phyloP scores from a whole-genome alignment of 1,140 invertebrate genomes.

The Aphis craccivora region DNA sequence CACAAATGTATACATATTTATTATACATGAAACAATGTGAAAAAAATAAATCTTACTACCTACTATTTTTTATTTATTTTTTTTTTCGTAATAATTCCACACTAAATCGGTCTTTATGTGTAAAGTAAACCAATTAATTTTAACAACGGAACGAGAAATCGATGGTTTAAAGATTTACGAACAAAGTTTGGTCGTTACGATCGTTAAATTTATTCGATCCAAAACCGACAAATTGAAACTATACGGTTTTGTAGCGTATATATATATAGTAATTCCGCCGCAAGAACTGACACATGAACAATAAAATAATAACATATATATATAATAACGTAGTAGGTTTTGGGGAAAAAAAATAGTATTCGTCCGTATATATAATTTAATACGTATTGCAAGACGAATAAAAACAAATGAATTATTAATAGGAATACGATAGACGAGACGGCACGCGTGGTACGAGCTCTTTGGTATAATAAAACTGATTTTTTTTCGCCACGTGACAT shows the following conservation, averaged over 20 bases:
- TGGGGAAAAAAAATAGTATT: not conserved
- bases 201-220: not conserved
- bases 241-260: not conserved
- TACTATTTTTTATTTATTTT: not conserved
- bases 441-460: not conserved
- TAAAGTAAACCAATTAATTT: constrained; percentile 42
- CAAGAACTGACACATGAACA: not conserved
- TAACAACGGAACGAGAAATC: constrained; percentile 2
- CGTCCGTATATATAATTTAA: not conserved
- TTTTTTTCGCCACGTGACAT: not conserved
- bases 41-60: constrained; percentile 2
- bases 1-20: not conserved
- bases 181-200: constrained; percentile 20
- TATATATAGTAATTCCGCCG: not conserved
- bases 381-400: not conserved
- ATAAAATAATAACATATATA: not conserved
- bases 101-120: constrained; percentile 28
- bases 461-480: not conserved
- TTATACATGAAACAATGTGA: not conserved
- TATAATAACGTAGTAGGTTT: not conserved
- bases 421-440: not conserved
- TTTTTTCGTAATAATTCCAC: not conserved
- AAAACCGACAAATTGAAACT: constrained; percentile 17
- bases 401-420: constrained; percentile 25
- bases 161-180: constrained; percentile 11